Conservation (phyloP, 2,113 vertebrate species). For the Colossoma macropomum region DNA sequence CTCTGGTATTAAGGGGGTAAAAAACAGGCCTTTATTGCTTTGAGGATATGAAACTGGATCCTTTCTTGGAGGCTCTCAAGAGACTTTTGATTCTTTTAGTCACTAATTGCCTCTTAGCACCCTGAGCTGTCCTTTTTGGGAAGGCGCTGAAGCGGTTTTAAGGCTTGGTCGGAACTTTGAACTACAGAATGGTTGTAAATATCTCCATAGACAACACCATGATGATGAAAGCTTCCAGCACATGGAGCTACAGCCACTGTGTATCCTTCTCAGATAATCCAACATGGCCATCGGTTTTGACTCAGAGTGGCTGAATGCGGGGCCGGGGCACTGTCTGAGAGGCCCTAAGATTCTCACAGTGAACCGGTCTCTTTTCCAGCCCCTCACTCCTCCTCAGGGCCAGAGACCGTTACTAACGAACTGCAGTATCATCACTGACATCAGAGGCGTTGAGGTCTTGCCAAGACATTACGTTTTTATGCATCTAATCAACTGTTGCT, state of each 20-base stretch:
- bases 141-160: not conserved
- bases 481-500: too few relatives aligned
- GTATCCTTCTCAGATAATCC: not conserved
- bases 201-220: too few relatives aligned
- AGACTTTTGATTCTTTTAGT: not conserved
- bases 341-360: constrained; percentile 93
- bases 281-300: not conserved
- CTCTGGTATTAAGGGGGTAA: not conserved
- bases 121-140: not conserved
- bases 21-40: constrained; percentile 10
- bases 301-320: constrained; percentile 84
- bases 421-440: not conserved
- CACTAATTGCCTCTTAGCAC: not conserved
- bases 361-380: constrained; percentile 98
- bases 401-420: not conserved
- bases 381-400: constrained; percentile 82
- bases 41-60: constrained; percentile 13
- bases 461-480: not conserved
- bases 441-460: not conserved
- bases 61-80: constrained; percentile 15
- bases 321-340: constrained; percentile 96
- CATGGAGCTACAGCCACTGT: not conserved
- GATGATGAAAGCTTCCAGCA: not conserved
- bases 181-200: not conserved
- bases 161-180: not conserved